These are phyloP conservation scores for Desmophyllum pertusum DNA, from an alignment of 92 coral and sea anemone genomes.

Conservation along the genomic window DNA sequence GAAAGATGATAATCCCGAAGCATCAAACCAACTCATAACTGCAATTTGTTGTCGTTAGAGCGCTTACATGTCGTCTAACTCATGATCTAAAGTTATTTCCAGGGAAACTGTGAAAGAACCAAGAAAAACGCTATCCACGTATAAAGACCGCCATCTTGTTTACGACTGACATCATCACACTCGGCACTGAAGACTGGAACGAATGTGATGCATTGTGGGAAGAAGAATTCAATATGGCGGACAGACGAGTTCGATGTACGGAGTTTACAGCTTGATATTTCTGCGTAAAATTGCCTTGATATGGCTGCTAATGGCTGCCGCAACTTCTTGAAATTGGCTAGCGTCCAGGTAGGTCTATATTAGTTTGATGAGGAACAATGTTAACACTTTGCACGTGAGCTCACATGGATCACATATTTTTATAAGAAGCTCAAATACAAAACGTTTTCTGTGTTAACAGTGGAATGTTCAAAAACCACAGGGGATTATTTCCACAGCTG, in stretches of 20 bases:
- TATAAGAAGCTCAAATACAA: no score
- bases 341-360: constrained; percentile 26
- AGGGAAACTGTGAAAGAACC: constrained; percentile 27
- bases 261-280: neutral
- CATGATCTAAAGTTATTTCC: constrained; percentile 30
- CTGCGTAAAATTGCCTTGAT: neutral
- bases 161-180: constrained; percentile 27
- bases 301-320: constrained; percentile 24
- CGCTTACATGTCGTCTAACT: neutral
- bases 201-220: constrained; percentile 33
- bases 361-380: neutral
- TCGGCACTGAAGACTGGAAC: neutral
- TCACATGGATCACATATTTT: no score
- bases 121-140: constrained; percentile 26
- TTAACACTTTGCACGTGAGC: no score
- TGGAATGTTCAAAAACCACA: no score
- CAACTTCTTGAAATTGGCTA: constrained; percentile 13
- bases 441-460: no score
- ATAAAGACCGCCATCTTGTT: constrained; percentile 65
- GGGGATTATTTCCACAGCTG: no score
- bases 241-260: neutral
- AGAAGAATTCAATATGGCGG: constrained; percentile 23
- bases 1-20: constrained; percentile 76
- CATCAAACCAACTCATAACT: constrained; percentile 94
- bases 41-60: neutral